A percentile compares a stretch with the other conserved stretches of the same genome.
Evolutionary conservation across 1,140 invertebrate species (phyloP).

Genomic region (Idris sp.): DNA sequence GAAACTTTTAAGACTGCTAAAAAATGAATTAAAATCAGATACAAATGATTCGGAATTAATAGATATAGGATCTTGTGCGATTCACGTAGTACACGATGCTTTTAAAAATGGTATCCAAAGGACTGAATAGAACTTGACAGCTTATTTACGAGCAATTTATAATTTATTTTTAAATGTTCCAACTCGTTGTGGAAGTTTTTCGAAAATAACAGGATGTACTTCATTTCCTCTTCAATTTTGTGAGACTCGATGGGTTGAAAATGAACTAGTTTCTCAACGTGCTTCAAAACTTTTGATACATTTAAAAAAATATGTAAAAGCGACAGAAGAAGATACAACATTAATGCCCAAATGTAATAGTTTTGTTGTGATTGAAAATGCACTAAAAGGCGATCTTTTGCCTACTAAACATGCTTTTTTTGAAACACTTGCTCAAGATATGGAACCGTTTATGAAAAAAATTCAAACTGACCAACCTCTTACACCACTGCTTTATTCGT

Average conservation of each 20-base stretch:
- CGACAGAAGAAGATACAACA: background rate
- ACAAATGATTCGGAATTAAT: background rate
- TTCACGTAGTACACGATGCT: background rate
- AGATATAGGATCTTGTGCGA: background rate
- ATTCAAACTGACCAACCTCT: too few relatives aligned
- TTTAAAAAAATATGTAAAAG: background rate
- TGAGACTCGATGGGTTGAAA: background rate
- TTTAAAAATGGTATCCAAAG: background rate
- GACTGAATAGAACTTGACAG: background rate
- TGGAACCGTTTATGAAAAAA: too few relatives aligned
- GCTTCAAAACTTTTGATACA: background rate
- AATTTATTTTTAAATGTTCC: background rate
- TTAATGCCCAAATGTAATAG: too few relatives aligned
- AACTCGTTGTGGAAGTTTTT: background rate
- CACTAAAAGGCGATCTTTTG: too few relatives aligned
- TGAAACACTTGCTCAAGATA: too few relatives aligned
- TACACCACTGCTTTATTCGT: too few relatives aligned
- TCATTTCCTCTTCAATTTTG: background rate
- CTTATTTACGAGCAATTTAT: background rate
- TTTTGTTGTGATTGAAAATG: too few relatives aligned
- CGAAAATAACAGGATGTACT: background rate
- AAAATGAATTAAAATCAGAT: slow-evolving; percentile 1
- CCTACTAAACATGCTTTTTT: too few relatives aligned
- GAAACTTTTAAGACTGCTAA: background rate
- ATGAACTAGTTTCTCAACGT: background rate